phyloP scores from a whole-genome alignment of 2,888 invertebrate species.

The Caenorhabditis sulstoni region DNA sequence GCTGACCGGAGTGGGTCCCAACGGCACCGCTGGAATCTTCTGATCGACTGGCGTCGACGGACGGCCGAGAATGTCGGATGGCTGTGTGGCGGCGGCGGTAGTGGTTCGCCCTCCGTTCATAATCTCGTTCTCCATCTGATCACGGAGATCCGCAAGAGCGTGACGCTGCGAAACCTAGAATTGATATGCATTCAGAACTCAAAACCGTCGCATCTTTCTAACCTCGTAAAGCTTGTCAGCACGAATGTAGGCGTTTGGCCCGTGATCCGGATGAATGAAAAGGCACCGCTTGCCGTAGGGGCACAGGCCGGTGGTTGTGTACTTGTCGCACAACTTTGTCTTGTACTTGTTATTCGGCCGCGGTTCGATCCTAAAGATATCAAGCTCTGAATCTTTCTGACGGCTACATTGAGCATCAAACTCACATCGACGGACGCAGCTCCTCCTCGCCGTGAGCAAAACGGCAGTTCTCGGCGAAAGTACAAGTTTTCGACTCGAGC shows the following conservation, averaged over 20 bases:
- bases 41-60: constrained; percentile 46
- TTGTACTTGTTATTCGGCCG: constrained; percentile 78
- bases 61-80: constrained; percentile 28
- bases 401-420: not conserved
- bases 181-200: not conserved
- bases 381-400: not conserved
- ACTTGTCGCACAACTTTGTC: constrained; percentile 80
- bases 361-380: constrained; percentile 63
- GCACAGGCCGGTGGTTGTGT: constrained; percentile 80
- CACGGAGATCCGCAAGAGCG: constrained; percentile 64
- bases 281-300: constrained; percentile 79
- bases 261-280: constrained; percentile 78
- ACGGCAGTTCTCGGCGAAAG: constrained; percentile 78
- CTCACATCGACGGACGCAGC: constrained; percentile 73
- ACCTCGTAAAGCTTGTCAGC: constrained; percentile 71
- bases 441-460: constrained; percentile 79
- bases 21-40: constrained; percentile 16
- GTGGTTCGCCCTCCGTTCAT: constrained; percentile 41
- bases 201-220: no score
- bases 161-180: constrained; percentile 67
- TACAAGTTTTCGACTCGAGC: constrained; percentile 75
- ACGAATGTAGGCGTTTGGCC: constrained; percentile 70
- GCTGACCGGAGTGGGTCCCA: constrained; percentile 47
- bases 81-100: constrained; percentile 1
- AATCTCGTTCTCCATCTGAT: constrained; percentile 59